Percentiles rank a stretch among this genome's conserved stretches.
These are phyloP conservation scores for Nilaparvata lugens DNA, from an alignment of 1,140 invertebrate genomes.

Conservation along the genomic window DNA sequence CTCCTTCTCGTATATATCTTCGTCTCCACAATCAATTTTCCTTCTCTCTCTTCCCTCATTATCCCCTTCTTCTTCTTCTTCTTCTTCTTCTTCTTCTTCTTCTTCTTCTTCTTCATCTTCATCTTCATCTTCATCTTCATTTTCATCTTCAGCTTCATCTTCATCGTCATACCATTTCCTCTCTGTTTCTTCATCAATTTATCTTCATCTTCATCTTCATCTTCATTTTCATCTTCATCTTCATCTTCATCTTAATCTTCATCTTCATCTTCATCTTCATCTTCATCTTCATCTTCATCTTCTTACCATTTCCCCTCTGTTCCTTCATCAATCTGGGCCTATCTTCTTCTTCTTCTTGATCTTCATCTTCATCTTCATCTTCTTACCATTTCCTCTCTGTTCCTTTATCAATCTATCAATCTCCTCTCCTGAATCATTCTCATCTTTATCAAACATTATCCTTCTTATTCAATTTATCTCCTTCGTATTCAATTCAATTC, in stretches of 20 bases:
- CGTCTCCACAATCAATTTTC: no score
- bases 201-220: neutral
- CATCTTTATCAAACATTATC: no score
- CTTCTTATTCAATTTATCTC: neutral
- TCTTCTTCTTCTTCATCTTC: constrained; percentile 10
- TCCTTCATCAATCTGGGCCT: no score
- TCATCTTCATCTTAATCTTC: neutral
- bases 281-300: neutral
- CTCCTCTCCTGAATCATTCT: constrained; percentile 6
- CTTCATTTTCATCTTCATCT: neutral
- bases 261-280: neutral
- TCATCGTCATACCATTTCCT: no score
- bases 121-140: constrained; percentile 12
- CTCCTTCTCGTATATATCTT: no score
- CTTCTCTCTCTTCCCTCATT: no score
- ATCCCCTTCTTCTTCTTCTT: constrained; percentile 7
- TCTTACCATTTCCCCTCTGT: neutral
- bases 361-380: constrained; percentile 1
- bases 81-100: constrained; percentile 4
- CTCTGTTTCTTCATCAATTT: constrained; percentile 6
- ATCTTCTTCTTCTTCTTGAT: neutral
- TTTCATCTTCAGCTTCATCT: no score
- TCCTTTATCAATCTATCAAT: constrained; percentile 8
- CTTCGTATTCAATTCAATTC: neutral
- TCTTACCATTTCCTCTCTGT: neutral